These are phyloP conservation scores for Crypturellus tataupa DNA, from an alignment of 2,797 vertebrate genomes.

Conservation along the genomic window DNA sequence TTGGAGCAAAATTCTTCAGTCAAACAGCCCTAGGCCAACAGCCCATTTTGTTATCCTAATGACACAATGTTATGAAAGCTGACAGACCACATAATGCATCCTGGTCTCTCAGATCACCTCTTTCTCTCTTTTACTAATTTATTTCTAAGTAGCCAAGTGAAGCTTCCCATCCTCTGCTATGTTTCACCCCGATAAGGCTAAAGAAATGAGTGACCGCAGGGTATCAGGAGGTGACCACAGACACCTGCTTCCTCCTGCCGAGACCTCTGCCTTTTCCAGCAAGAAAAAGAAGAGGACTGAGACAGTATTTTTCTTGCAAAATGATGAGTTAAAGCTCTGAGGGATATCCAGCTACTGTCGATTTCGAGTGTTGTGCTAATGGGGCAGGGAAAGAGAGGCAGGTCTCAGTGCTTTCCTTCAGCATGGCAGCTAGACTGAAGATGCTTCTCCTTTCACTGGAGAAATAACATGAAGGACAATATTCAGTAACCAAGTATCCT, in stretches of 20 bases:
- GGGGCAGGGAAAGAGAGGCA: not conserved
- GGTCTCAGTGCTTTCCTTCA: not conserved
- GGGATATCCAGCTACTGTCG: not conserved
- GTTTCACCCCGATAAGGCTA: not conserved
- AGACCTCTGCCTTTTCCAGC: not conserved
- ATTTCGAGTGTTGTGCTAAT: not conserved
- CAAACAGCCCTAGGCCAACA: not conserved
- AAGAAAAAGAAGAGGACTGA: not conserved
- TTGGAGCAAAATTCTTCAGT: not conserved
- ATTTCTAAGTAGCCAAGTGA: not conserved
- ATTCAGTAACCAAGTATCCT: too few species aligned
- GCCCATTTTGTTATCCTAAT: not conserved
- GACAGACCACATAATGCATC: not conserved
- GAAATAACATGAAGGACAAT: not conserved
- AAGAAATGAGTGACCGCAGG: not conserved
- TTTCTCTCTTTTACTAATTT: not conserved
- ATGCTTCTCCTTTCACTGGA: not conserved
- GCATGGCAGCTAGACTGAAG: not conserved
- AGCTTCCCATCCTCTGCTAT: not conserved
- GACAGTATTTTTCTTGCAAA: not conserved
- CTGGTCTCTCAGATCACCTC: not conserved
- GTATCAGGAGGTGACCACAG: not conserved
- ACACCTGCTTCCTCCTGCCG: not conserved
- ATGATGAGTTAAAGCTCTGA: not conserved
- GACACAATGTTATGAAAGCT: not conserved